Base-by-base conservation (phyloP, 2,797 vertebrate genomes). In the Amblyopsis hoosieri region DNA sequence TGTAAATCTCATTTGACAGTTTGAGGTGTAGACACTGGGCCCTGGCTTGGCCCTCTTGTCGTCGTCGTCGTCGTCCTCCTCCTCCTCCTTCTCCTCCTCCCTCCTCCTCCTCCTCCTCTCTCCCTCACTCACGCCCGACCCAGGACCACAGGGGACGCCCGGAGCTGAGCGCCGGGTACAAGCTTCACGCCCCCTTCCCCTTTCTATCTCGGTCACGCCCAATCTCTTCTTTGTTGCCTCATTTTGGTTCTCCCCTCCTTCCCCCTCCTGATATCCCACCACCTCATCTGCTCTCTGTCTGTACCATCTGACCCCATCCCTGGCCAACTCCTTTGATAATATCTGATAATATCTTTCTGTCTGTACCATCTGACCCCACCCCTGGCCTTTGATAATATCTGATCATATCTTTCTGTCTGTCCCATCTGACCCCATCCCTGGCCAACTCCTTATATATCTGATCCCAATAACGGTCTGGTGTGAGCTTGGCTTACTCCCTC, bases 1-100 rank as follows among this genome's bases (percentile, higher is more conserved):
- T 87, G 81, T 94, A 70, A 93, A 86, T 96, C 93, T 96, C 74
- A 78, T 94, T 95, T 94, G 94, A 94, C 95, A 97, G 95, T 96
- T 96, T 95, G 95, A 94, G 92, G 86, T 94, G 89, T 92, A 92
- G 89, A 74, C 67, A 90, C 67, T 86, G 87, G 61, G 88, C 90
- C 80, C 87, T 85, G 92, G 57, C 62, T 68, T 82, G 9, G 51
- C 82, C 86, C 71, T 80, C 82, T 82, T 90, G 88, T 71, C 29
- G 19, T 17, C n/a, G n/a, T n/a, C n/a, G n/a, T n/a, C n/a, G n/a
- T n/a, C n/a, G n/a, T n/a, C n/a, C n/a, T n/a, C n/a, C n/a, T n/a
- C n/a, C n/a, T n/a, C 69, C 69, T 70, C 89, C 84, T 82, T n/a
- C 29, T 66, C 55, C 55, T 67, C 73, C 64, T 77, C 76, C n/a